phyloP scores from a whole-genome alignment of 2,797 vertebrate species.

The Siniperca undulata region DNA sequence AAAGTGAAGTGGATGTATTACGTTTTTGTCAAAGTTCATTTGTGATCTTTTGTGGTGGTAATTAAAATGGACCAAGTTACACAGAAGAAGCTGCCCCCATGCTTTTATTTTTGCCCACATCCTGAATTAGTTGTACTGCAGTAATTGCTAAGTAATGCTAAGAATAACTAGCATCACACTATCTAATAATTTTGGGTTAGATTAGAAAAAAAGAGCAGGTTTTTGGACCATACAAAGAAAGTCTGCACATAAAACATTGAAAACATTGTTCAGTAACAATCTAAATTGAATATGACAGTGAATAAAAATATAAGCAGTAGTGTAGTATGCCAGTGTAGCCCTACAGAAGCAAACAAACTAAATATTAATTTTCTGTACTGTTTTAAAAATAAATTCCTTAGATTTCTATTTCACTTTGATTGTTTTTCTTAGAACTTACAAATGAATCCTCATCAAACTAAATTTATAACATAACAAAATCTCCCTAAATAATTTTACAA shows the following conservation, averaged over 20 bases:
- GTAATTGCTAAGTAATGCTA: neutral
- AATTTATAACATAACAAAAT: neutral
- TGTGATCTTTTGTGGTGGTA: neutral
- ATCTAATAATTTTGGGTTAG: neutral
- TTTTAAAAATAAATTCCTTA: neutral
- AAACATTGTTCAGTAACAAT: neutral
- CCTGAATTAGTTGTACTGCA: neutral
- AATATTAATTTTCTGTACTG: conserved; percentile 7
- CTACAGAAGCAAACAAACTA: neutral
- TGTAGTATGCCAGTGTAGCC: neutral
- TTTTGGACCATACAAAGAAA: neutral
- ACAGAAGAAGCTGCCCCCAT: neutral
- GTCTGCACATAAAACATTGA: neutral
- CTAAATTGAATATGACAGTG: conserved; percentile 15
- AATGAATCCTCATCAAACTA: neutral
- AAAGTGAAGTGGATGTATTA: neutral
- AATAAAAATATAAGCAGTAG: neutral
- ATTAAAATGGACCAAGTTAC: neutral
- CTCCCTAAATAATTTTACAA: conserved; percentile 1
- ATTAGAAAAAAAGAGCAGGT: neutral
- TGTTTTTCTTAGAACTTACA: neutral
- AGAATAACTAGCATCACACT: neutral
- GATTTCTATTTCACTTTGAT: neutral
- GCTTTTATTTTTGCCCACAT: neutral
- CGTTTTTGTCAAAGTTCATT: neutral